Evolutionary conservation across 2,888 invertebrate species (phyloP), one percentile per base, ranked within the genome.

Genomic region (Ectemnius cavifrons): DNA sequence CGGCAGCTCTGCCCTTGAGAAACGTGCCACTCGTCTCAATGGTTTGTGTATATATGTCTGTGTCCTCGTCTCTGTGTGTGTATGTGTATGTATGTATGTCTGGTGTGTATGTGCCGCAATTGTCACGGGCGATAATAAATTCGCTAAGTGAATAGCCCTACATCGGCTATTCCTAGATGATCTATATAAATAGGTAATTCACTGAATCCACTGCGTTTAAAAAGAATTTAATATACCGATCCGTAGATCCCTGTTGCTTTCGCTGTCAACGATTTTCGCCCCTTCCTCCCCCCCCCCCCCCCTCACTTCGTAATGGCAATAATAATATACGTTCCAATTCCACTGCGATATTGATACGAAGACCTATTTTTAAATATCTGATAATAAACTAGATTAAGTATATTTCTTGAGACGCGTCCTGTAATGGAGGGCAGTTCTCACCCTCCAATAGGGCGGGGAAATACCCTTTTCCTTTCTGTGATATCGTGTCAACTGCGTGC

Each of bases 301-400:
- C n/a, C 62, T 23, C 63, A 62, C 67, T 61, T 71, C 73, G 68
- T 77, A 67, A 75, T 75, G 67, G 73, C 66, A 65, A 76, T 76
- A 67, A 76, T 66, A 73, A 73, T 52, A 16, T 16, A 52, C 57
- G 71, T 73, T 79, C 82, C 82, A 82, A 82, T 82, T 82, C 82
- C 82, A 75, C 71, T 82, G 82, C 82, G 77, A 75, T 77, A 82
- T 82, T 79, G 67, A 67, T 59, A 74, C 70, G 59, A 63, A 77
- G 70, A 75, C 69, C 72, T 81, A 79, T 77, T 73, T 47, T 6
- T 79, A 77, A 67, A 58, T 77, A 73, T 77, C 71, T 67, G 73
- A 78, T 66, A 76, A 71, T 69, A 73, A 64, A 72, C 73, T 81
- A 66, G 69, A 71, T 77, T 81, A 81, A 63, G 16, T 52, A 52